Base-by-base conservation (phyloP, 2,113 vertebrate genomes). In the Pelmatolapia mariae region DNA sequence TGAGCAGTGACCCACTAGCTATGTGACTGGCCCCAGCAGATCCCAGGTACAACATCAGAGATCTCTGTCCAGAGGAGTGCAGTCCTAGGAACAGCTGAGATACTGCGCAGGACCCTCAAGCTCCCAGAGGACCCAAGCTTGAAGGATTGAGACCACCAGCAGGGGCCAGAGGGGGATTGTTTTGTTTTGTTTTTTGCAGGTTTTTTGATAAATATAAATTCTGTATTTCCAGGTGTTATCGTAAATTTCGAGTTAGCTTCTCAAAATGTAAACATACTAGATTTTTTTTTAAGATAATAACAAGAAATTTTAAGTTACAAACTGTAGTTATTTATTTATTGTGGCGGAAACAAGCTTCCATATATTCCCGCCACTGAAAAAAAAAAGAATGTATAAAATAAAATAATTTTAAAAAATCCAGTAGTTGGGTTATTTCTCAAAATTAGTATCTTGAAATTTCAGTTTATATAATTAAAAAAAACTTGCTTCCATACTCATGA, bases 111-210 rank as follows among this genome's bases (percentile, higher is more conserved):
- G 31, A 66, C 6, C 31, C 59, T 12, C 18, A 36, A 63, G 59
- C 59, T 63, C 31, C 59, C 59, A 63, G 59, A 63, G 59, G 6
- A 63, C 59, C 59, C 61, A 2, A 66, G 61, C 4, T 0, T 0
- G 61, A 66, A 66, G 31, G 31, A 66, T 36, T 36, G 31, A 66
- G 61, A 66, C 31, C 31, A 36, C 61, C 31, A 12, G 18, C 59
- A n/a, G 31, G 18, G 31, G 31, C 31, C 31, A 36, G 61, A n/a
- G 18, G 18, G 61, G 31, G 31, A n/a, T 36, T 36, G 31, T 12
- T 63, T 7, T n/a, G 31, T 0, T 63, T n/a, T 63, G 0, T 1
- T 63, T 63, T 63, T 63, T 36, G 59, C 59, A 36, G 18, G 2
- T 4, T 31, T 57, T 36, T 36, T 7, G 1, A 63, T 63, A 36